Evolutionary conservation across 2,113 vertebrate species (phyloP), one percentile per base, ranked within the genome.

Genomic region (Myotis yumanensis): DNA sequence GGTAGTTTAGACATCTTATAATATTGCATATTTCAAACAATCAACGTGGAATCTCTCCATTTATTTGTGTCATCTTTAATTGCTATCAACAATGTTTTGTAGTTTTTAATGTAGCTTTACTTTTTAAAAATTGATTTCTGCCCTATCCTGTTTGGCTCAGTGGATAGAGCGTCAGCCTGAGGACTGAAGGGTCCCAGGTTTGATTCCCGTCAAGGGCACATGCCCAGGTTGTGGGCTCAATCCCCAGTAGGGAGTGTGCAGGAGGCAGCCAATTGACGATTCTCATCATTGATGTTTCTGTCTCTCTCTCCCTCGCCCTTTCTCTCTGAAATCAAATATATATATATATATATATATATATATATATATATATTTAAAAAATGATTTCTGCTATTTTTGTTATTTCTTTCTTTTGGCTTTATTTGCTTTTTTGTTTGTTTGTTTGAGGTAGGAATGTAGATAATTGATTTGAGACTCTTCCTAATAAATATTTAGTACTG

Each of bases 321-420:
- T 20, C 54, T 22, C 54, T 57, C 20, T 57, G 54, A 57, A 57
- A 57, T 57, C 54, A 57, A 10, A n/a, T n/a, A n/a, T 57, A 46
- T 46, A 46, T 46, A 46, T 7, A 46, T 46, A 46, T 46, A 46
- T 7, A 46, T 46, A 46, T 46, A 46, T 7, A 46, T 46, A 46
- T 46, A 46, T 10, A 46, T 46, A 46, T 46, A 10, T 46, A 46
- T 46, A 40, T 57, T 23, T 57, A 57, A 57, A 57, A 57, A 57
- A 43, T 81, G n/a, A 87, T 81, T 93, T 81, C 76, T 62, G 20
- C 43, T 87, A 3, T 68, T 64, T 54, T 79, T 79, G 37, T 79
- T 86, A 77, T 77, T 77, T 80, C 18, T 64, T 72, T 72, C 15
- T 43, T 81, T 81, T 93, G 81, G 43, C n/a, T 81, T 93, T 20